A percentile compares a stretch with the other conserved stretches of the same genome.
These are phyloP conservation scores for Ctenopoma multispine DNA, from an alignment of 2,797 vertebrate species.

Conservation along the genomic window DNA sequence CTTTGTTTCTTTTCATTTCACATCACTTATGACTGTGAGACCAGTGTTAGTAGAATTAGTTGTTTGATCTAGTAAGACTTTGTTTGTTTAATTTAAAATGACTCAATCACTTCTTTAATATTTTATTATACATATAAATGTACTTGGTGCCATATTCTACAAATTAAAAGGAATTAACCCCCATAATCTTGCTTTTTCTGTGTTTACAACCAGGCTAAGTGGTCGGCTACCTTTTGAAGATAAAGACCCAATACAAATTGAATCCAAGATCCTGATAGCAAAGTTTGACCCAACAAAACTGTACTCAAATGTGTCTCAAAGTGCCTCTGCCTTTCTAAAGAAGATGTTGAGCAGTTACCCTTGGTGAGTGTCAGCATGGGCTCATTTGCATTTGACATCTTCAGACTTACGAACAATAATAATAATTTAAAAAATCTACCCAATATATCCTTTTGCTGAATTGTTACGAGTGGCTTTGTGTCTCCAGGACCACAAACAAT, in stretches of 20 bases:
- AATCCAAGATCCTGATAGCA: slow-evolving; percentile 91
- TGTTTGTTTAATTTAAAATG: no score
- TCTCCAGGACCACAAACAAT: not conserved
- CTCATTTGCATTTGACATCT: not conserved
- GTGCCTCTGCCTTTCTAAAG: slow-evolving; percentile 92
- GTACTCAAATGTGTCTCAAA: slow-evolving; percentile 96
- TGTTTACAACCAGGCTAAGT: slow-evolving; percentile 87
- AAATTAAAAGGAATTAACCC: not conserved
- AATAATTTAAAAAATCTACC: no score
- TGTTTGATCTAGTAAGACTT: not conserved
- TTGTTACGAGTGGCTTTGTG: no score
- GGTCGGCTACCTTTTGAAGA: slow-evolving; percentile 93
- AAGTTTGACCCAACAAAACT: slow-evolving; percentile 93
- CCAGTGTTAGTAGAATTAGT: not conserved
- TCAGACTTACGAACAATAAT: not conserved
- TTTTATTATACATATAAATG: no score
- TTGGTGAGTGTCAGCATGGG: slow-evolving; percentile 84
- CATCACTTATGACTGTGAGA: not conserved
- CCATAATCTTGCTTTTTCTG: not conserved
- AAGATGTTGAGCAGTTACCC: slow-evolving; percentile 93
- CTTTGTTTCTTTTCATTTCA: not conserved
- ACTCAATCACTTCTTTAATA: no score
- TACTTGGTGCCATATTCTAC: not conserved
- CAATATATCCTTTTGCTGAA: no score
- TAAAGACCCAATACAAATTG: slow-evolving; percentile 85